Evolutionary conservation across 1,140 invertebrate genomes (phyloP).

Genomic region (Aradophagus sp.): DNA sequence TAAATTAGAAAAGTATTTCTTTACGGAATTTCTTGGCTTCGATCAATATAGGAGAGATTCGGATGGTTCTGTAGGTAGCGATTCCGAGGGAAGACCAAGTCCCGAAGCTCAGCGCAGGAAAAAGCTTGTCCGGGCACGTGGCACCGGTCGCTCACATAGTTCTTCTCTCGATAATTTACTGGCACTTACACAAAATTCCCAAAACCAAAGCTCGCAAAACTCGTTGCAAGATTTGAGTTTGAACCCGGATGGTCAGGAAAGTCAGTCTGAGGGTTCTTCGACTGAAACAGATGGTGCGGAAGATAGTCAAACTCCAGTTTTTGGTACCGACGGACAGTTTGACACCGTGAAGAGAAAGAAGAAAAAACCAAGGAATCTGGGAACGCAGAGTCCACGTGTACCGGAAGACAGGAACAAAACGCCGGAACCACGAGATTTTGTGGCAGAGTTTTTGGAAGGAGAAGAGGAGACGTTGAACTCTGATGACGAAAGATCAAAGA

Average conservation of each 20-base stretch:
- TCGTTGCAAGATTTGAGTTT: conserved; percentile 69
- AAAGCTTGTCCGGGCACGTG: conserved; percentile 84
- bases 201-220: conserved; percentile 74
- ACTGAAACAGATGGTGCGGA: conserved; percentile 87
- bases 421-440: conserved; percentile 74
- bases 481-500: conserved; percentile 56
- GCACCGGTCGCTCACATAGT: conserved; percentile 86
- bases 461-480: conserved; percentile 61
- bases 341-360: conserved; percentile 91
- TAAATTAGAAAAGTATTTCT: conserved; percentile 91
- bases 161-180: conserved; percentile 85
- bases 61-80: conserved; percentile 87
- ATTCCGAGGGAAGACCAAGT: conserved; percentile 89
- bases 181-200: conserved; percentile 75
- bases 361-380: conserved; percentile 74
- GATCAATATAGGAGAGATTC: conserved; percentile 82
- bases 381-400: conserved; percentile 69
- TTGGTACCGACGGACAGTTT: conserved; percentile 81
- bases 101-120: conserved; percentile 87
- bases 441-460: conserved; percentile 62
- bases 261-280: conserved; percentile 80
- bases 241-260: conserved; percentile 66
- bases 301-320: conserved; percentile 76
- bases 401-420: conserved; percentile 74
- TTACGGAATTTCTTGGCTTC: conserved; percentile 89